Evolutionary conservation across 37 sponge, comb jelly and placozoan species (phyloP), one percentile per base, ranked within the genome.

Genomic region (Amphimedon queenslandica): DNA sequence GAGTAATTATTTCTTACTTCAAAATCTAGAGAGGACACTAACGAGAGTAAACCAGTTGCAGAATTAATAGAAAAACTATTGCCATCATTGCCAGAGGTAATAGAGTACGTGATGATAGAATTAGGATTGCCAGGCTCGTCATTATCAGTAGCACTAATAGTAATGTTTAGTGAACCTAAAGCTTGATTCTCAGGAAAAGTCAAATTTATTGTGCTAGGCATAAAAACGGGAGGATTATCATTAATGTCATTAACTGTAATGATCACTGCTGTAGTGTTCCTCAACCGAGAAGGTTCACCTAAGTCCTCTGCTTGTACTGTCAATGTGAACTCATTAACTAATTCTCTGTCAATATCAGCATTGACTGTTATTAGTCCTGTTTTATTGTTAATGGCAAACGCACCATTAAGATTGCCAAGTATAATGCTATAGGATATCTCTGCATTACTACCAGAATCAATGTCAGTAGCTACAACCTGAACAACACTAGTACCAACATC

Each of bases 221-320:
- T 39, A 34, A 95, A 84, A 0, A 80, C 33, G 6, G 96, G 96
- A 20, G 73, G 42, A 37, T 95, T 81, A 79, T 95, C 96, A 73
- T 95, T 95, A 30, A 80, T 66, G 41, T 95, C 88, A n/a, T 42
- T 58, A 11, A 93, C 65, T n/a, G 55, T 77, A 29, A 93, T 76
- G 11, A 36, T 21, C 4, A 87, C 77, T 37, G 20, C 40, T 3
- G 73, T 72, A 16, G 29, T 40, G 56, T 57, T 63, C 5, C 57
- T 37, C 36, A 27, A 60, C 21, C 27, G 8, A 41, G 42, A 29
- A 40, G 32, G 25, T 27, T 0, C 3, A 42, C 67, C 57, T 8
- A 37, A 18, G 11, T 71, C 82, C 21, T 25, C 28, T n/a, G 83
- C 96, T 21, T 66, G 70, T 18, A 87, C 66, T 1, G 55, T 72